Conservation (phyloP, 2,797 vertebrate species). For the Menidia menidia region DNA sequence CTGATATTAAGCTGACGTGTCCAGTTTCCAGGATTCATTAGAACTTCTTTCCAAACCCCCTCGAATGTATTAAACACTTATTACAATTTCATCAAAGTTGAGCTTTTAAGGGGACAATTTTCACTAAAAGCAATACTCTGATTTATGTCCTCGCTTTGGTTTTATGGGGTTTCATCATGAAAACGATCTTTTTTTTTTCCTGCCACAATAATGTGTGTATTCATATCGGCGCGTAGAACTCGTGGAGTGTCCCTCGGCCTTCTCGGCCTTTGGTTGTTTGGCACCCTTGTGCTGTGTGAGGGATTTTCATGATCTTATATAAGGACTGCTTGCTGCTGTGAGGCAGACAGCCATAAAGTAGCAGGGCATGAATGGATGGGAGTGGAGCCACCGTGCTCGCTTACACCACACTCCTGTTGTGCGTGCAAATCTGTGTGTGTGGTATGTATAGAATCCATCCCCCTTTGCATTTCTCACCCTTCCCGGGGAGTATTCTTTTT, state of each 20-base stretch:
- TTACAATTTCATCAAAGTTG: neutral
- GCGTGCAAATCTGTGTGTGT: slow-evolving; percentile 27
- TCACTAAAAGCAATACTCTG: neutral
- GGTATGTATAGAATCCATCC: slow-evolving; percentile 71
- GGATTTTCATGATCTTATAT: slow-evolving; percentile 38
- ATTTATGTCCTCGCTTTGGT: neutral
- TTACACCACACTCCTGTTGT: slow-evolving; percentile 40
- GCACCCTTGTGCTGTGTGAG: neutral
- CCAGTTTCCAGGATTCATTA: neutral
- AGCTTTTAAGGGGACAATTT: too few species aligned
- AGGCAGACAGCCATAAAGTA: slow-evolving; percentile 57
- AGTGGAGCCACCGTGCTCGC: slow-evolving; percentile 51
- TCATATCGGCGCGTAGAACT: neutral
- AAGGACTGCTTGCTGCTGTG: slow-evolving; percentile 43
- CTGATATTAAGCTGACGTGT: neutral
- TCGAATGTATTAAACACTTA: neutral
- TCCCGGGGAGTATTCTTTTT: slow-evolving; percentile 27
- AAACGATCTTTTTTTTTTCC: neutral
- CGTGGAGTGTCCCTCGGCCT: neutral
- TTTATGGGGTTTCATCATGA: neutral
- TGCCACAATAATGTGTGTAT: neutral
- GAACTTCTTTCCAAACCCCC: neutral
- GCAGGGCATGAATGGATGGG: slow-evolving; percentile 55
- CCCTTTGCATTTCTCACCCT: slow-evolving; percentile 75
- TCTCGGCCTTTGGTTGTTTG: neutral